Base-by-base conservation (phyloP, 2,113 vertebrate species). In the Chauna torquata region DNA sequence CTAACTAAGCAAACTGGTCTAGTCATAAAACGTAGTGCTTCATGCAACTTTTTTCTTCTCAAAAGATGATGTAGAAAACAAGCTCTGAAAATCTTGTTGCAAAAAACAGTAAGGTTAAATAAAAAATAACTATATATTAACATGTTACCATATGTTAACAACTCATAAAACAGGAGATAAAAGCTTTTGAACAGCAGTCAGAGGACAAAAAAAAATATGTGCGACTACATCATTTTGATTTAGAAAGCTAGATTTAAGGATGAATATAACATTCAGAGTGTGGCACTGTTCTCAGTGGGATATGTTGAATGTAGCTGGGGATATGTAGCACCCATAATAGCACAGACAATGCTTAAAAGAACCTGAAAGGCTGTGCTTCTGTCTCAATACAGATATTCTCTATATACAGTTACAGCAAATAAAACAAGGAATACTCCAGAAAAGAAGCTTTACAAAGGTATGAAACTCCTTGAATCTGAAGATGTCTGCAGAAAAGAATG, bases 281-380 rank as follows among this genome's bases (percentile, higher is more conserved):
- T 24, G 78, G 59, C 32, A 77, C 52, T 12, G 0, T 27, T n/a
- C 34, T 65, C 42, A 32, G 47, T 11, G 52, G 82, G 38, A 16
- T 11, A 11, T 7, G 30, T 1, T n/a, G 70, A 61, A 28, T 28
- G 34, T 28, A 71, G 40, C 8, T 11, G 9, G 52, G 45, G n/a
- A 44, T 4, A 17, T 2, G 4, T 2, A 66, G 24, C 13, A 9
- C 5, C 9, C 8, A 16, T 2, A 24, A 30, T 4, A 38, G 30
- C 14, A 62, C 0, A 2, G 24, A 10, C 25, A 49, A 45, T 17
- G 25, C 20, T n/a, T n/a, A 25, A 22, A 49, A 72, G n/a, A 68
- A 83, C 3, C 4, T 24, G 42, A 64, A 58, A n/a, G 61, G 36
- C 90, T 84, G 36, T 42, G 25, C 25, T 81, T 57, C 70, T 49